Conservation (phyloP, 2,113 vertebrate species). For the Prinia subflava region DNA sequence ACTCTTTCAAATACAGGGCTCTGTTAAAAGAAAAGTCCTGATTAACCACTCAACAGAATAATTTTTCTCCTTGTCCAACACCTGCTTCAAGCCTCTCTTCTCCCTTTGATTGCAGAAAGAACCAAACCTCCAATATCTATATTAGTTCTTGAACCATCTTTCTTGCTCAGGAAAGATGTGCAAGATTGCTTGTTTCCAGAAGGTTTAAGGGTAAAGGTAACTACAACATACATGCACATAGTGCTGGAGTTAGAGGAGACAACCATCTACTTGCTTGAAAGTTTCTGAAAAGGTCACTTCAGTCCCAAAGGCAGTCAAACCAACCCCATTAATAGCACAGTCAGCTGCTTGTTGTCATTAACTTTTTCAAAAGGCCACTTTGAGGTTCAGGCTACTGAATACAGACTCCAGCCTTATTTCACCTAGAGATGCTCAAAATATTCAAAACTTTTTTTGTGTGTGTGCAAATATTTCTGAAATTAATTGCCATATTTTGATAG, state of each 20-base stretch:
- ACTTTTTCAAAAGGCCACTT: constrained; percentile 18
- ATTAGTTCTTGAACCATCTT: not conserved
- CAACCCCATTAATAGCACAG: not conserved
- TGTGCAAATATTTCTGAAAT: not conserved
- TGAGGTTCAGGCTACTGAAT: not conserved
- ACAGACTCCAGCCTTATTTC: not conserved
- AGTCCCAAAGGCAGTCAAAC: constrained; percentile 33
- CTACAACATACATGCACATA: not conserved
- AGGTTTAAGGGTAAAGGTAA: not conserved
- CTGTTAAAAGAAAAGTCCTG: not conserved
- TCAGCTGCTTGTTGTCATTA: not conserved
- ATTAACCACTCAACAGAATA: not conserved
- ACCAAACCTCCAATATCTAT: not conserved
- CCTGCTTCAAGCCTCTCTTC: not conserved
- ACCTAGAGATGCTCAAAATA: not conserved
- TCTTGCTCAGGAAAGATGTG: not conserved
- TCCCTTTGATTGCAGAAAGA: not conserved
- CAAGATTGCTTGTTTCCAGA: not conserved
- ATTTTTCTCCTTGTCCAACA: not conserved
- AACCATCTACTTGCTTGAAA: not conserved
- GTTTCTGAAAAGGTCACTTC: constrained; percentile 21
- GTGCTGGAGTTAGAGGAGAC: not conserved
- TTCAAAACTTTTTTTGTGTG: not conserved
- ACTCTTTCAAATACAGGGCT: not conserved
- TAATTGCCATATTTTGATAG: not conserved